Conservation (phyloP, 2,888 invertebrate genomes). For the Aphodius granarius region DNA sequence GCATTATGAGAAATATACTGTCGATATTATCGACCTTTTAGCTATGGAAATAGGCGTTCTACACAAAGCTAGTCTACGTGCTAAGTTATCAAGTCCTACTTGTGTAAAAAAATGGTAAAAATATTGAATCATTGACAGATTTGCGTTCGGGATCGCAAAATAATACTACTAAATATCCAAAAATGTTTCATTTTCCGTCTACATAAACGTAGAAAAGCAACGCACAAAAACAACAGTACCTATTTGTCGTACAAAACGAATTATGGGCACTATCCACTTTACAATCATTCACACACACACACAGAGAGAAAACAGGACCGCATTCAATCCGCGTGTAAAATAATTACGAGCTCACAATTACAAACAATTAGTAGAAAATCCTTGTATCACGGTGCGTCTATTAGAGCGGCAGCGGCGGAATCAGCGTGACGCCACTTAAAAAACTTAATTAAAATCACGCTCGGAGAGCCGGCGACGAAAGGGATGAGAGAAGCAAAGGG, state of each 20-base stretch:
- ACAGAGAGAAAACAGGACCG: background rate
- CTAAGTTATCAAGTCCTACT: too few species aligned
- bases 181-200: too few species aligned
- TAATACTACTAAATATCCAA: too few species aligned
- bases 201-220: background rate
- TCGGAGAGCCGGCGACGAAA: background rate
- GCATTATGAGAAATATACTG: too few species aligned
- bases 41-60: too few species aligned
- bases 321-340: background rate
- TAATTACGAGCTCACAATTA: slow-evolving; percentile 2
- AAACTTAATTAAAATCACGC: slow-evolving; percentile 7
- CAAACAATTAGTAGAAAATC: slow-evolving; percentile 5
- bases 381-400: background rate
- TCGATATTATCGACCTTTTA: too few species aligned
- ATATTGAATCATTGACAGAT: too few species aligned
- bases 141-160: too few species aligned
- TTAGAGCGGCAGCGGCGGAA: slow-evolving; percentile 1
- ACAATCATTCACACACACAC: background rate
- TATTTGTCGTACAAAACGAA: background rate
- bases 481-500: background rate
- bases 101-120: too few species aligned
- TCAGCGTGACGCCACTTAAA: slow-evolving; percentile 5
- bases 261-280: background rate
- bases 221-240: background rate
- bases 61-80: too few species aligned